phyloP scores from a whole-genome alignment of 2,888 invertebrate genomes.

The Eumacrocentrus americanus region DNA sequence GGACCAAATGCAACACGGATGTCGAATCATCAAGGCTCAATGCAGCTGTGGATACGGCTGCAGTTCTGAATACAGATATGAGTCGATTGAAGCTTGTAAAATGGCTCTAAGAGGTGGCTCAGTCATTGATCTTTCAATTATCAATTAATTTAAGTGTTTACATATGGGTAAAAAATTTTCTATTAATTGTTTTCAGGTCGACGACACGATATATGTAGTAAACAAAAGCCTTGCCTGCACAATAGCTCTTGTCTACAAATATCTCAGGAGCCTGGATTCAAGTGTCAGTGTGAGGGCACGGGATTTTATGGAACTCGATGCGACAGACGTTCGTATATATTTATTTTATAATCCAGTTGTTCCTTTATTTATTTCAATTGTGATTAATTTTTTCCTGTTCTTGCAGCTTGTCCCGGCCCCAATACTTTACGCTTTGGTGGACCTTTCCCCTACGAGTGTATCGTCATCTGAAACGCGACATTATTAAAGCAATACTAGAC shows the following conservation, averaged over 20 bases:
- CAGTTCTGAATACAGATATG: constrained; percentile 70
- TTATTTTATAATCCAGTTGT: background rate
- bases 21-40: constrained; percentile 67
- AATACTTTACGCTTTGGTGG: constrained; percentile 58
- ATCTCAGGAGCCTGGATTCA: constrained; percentile 69
- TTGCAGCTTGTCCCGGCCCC: constrained; percentile 70
- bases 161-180: too few relatives aligned
- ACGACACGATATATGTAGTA: constrained; percentile 70
- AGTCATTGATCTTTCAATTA: constrained; percentile 12
- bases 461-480: constrained; percentile 73
- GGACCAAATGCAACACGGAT: constrained; percentile 68
- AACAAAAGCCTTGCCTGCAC: constrained; percentile 68
- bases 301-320: constrained; percentile 76
- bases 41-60: constrained; percentile 75
- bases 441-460: constrained; percentile 72
- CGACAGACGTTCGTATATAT: constrained; percentile 69
- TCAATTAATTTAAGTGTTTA: background rate
- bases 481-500: too few relatives aligned
- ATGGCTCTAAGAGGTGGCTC: constrained; percentile 68
- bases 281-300: constrained; percentile 76
- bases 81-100: constrained; percentile 67
- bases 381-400: constrained; percentile 33
- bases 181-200: constrained; percentile 59
- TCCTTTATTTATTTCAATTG: background rate
- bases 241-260: constrained; percentile 74